Evolutionary conservation across 1,140 invertebrate genomes (phyloP).

Genomic region (Bursaphelenchus mucronatus): DNA sequence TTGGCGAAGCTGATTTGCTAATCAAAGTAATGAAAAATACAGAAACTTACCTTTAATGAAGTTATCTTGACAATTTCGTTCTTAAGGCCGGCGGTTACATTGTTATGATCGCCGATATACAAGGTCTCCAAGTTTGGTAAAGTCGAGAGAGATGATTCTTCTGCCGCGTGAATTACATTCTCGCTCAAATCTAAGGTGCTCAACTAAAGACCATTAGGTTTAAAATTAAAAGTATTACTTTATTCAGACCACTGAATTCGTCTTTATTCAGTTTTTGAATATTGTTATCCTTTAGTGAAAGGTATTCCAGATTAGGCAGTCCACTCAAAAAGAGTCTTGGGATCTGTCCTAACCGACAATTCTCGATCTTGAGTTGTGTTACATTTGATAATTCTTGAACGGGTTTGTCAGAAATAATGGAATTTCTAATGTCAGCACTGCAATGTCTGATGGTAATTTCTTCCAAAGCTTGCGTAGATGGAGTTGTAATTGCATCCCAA

Average conservation of each 20-base stretch:
- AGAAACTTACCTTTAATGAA: slow-evolving; percentile 24
- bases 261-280: not conserved
- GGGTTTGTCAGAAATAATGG: not conserved
- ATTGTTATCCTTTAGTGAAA: slow-evolving; percentile 17
- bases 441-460: slow-evolving; percentile 13
- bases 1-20: slow-evolving; percentile 28
- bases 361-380: slow-evolving; percentile 14
- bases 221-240: slow-evolving; percentile 17
- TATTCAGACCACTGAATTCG: slow-evolving; percentile 2
- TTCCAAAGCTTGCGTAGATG: not conserved
- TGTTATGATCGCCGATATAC: slow-evolving; percentile 51
- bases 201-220: slow-evolving; percentile 31
- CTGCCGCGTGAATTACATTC: slow-evolving; percentile 37
- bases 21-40: not conserved
- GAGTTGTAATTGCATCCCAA: not conserved
- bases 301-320: not conserved
- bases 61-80: slow-evolving; percentile 31
- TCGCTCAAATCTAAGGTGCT: slow-evolving; percentile 42
- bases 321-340: not conserved
- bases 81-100: slow-evolving; percentile 30
- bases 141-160: slow-evolving; percentile 33
- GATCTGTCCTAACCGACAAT: slow-evolving; percentile 14
- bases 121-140: slow-evolving; percentile 34
- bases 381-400: not conserved
- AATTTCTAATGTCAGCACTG: not conserved